Evolutionary conservation across 2,888 invertebrate genomes (phyloP).

Genomic region (Camptogramma bilineatum): DNA sequence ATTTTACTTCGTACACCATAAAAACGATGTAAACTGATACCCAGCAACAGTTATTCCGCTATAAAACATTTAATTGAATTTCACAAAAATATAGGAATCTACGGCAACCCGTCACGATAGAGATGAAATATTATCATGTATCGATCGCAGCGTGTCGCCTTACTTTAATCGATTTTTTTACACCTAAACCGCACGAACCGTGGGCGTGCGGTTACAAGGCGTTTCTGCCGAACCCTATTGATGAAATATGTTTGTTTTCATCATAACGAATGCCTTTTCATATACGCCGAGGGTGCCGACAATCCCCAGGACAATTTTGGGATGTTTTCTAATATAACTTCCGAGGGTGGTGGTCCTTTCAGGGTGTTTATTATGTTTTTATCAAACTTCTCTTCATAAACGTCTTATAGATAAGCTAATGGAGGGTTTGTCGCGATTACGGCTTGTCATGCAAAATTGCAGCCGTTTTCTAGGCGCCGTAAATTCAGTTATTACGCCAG

Average conservation of each 20-base stretch:
- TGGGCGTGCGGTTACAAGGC: constrained; percentile 82
- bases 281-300: constrained; percentile 62
- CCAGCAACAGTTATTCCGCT: constrained; percentile 68
- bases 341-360: constrained; percentile 73
- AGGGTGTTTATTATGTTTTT: constrained; percentile 54
- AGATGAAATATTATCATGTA: constrained; percentile 83
- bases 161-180: constrained; percentile 84
- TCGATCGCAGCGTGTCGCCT: constrained; percentile 84
- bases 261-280: constrained; percentile 72
- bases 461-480: constrained; percentile 54
- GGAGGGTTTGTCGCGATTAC: constrained; percentile 55
- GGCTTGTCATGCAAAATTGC: constrained; percentile 70
- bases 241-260: constrained; percentile 82
- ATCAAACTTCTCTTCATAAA: constrained; percentile 36
- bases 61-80: constrained; percentile 82
- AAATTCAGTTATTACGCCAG: constrained; percentile 51
- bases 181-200: constrained; percentile 82
- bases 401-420: constrained; percentile 41
- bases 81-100: constrained; percentile 77
- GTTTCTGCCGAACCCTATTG: constrained; percentile 76
- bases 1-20: constrained; percentile 60
- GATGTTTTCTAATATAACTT: constrained; percentile 75
- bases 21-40: constrained; percentile 76
- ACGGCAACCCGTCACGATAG: constrained; percentile 68
- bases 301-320: constrained; percentile 61